Base-by-base conservation (phyloP, 2,797 vertebrate species). In the Pipistrellus kuhlii region DNA sequence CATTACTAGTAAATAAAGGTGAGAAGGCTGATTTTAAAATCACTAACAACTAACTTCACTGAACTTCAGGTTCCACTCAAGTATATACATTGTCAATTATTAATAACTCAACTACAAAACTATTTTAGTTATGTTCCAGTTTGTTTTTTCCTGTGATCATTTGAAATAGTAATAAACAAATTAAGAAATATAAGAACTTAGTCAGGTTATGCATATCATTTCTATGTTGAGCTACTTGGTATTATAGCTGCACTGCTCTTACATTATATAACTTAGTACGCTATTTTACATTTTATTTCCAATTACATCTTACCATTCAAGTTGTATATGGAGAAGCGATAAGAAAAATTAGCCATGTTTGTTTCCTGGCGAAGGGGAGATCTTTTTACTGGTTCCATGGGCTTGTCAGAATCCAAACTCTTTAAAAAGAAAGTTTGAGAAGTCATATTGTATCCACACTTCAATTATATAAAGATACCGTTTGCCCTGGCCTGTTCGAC, bases 291-390 rank as follows among this genome's bases (percentile, higher is more conserved):
- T 85, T 92, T 91, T 84, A 78, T 73, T 94, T 88, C 80, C 93
- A 97, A 83, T 91, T 90, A 94, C 27, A 92, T 94, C 98, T 98
- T 98, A 99, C 99, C 99, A 95, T 99, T 99, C 94, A 99, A 98
- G 98, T 99, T 99, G 97, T 99, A 99, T 98, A 99, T 99, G 35
- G 99, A 99, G 98, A 99, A 99, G 73, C 99, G 99, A 96, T 99
- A 99, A 44, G 99, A 99, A 98, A 99, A 99, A 98, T 99, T 99
- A 94, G 99, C 99, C 97, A 99, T 99, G 98, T 99, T 99, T 6
- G 99, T 99, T 97, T 99, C 99, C 96, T 99, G 99, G 88, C 98
- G 98, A 97, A 99, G 99, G 92, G 99, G 99, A 69, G 99, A 99
- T 96, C 98, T 98, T 97, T 99, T 99, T 96, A 99, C 99, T 3